These are phyloP conservation scores for Sylvilagus bachmani DNA, from an alignment of 2,113 vertebrate genomes.

Conservation along the genomic window DNA sequence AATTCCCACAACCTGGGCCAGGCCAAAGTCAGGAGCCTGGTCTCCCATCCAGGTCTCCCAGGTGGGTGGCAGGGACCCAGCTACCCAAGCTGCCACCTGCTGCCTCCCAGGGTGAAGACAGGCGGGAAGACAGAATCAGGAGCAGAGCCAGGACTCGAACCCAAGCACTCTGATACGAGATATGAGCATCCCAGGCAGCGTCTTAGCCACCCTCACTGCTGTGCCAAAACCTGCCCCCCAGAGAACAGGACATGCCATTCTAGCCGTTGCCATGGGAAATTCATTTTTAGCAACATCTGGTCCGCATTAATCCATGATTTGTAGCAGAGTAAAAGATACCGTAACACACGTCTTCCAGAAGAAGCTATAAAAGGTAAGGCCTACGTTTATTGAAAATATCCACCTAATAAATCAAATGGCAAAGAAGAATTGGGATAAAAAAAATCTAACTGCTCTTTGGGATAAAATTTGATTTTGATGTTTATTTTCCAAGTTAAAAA, in stretches of 20 bases:
- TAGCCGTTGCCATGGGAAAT: constrained; percentile 18
- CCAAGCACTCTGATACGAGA: no score
- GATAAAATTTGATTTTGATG: constrained; percentile 82
- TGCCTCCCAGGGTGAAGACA: no score
- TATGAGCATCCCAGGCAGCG: no score
- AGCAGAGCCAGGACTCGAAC: no score
- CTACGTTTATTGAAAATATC: neutral
- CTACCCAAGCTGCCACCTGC: no score
- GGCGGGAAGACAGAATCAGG: no score
- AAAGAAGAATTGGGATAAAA: neutral
- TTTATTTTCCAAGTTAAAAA: constrained; percentile 84
- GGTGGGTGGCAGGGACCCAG: no score
- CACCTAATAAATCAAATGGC: neutral
- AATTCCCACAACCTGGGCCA: no score
- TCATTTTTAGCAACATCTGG: neutral
- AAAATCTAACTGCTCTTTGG: constrained; percentile 75
- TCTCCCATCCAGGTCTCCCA: no score
- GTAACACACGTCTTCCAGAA: neutral
- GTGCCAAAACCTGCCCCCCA: no score
- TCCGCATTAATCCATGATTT: neutral
- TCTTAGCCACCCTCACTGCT: no score
- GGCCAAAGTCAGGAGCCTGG: no score
- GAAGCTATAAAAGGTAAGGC: neutral
- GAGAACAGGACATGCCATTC: constrained; percentile 21
- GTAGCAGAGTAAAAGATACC: neutral